Evolutionary conservation across 2,113 vertebrate species (phyloP), one percentile per base, ranked within the genome.

Genomic region (Cyprinus carpio): DNA sequence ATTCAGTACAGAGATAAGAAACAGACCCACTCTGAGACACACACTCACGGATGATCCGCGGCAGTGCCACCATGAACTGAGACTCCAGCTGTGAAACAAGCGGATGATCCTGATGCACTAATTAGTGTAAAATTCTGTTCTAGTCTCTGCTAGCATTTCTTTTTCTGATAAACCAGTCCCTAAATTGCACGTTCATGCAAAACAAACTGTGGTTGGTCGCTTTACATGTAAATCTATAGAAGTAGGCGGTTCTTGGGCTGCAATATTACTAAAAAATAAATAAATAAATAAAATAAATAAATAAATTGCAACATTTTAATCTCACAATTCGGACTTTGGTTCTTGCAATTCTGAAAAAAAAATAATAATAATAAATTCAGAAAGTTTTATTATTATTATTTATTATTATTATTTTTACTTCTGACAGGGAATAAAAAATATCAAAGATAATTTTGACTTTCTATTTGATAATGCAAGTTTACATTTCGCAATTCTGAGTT

Each of bases 71-170:
- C 13, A 0, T 75, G 72, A 25, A 49, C 40, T 27, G 23, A 46
- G 11, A 49, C 72, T 49, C n/a, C n/a, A 75, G 34, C 72, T 75
- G 23, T 75, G 71, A 46, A 75, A 75, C 71, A 75, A 75, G 71
- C 6, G 6, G 72, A 46, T 75, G 40, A 46, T 75, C 72, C 37
- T 46, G 40, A 23, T 40, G 11, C 18, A 0, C 31, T 71, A 31
- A 67, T 67, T 40, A 40, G 18, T 40, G 34, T 71, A 13, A 27
- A 64, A 64, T 12, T 64, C 25, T 29, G n/a, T 64, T 25, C 4
- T 64, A 10, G 56, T 58, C 20, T 56, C 54, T 56, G 18, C 6
- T 20, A 56, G 20, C 18, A 1, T 54, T n/a, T 62, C 3, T 62
- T 71, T 69, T 69, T 34, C 3, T 9, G 15, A 20, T 67, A 31